A percentile compares a stretch with the other conserved stretches of the same genome.
phyloP scores from a whole-genome alignment of 2,888 invertebrate genomes.

The Erebia aethiops region DNA sequence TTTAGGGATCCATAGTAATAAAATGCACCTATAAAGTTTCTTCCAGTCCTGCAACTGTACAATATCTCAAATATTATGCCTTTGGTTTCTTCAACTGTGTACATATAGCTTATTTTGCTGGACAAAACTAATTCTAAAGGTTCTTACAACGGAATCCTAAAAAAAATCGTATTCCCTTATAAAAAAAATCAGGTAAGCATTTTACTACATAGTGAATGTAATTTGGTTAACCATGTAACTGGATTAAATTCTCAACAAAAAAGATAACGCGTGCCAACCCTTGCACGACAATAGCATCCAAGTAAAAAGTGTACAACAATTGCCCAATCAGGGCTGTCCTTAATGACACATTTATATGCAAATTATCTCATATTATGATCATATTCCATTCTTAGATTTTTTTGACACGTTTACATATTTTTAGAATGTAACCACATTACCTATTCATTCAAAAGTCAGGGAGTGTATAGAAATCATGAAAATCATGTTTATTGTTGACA shows the following conservation, averaged over 20 bases:
- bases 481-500: neutral
- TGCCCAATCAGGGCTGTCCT: neutral
- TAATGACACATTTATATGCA: slow-evolving; percentile 2
- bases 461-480: neutral
- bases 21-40: too few relatives aligned
- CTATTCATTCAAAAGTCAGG: neutral
- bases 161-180: too few relatives aligned
- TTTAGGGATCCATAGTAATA: too few relatives aligned
- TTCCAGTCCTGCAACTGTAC: too few relatives aligned
- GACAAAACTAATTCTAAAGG: too few relatives aligned
- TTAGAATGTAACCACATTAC: neutral
- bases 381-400: neutral
- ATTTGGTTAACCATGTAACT: too few relatives aligned
- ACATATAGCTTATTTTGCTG: too few relatives aligned
- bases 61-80: too few relatives aligned
- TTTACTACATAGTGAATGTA: neutral
- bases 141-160: too few relatives aligned
- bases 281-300: neutral
- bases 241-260: neutral
- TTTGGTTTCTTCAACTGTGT: too few relatives aligned
- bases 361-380: neutral
- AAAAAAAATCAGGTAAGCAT: neutral
- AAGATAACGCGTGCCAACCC: neutral
- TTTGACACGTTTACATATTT: neutral
- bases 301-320: neutral